A percentile compares a stretch with the other conserved stretches of the same genome.
phyloP scores from a whole-genome alignment of 2,113 vertebrate species.

The Chaetodon trifascialis region DNA sequence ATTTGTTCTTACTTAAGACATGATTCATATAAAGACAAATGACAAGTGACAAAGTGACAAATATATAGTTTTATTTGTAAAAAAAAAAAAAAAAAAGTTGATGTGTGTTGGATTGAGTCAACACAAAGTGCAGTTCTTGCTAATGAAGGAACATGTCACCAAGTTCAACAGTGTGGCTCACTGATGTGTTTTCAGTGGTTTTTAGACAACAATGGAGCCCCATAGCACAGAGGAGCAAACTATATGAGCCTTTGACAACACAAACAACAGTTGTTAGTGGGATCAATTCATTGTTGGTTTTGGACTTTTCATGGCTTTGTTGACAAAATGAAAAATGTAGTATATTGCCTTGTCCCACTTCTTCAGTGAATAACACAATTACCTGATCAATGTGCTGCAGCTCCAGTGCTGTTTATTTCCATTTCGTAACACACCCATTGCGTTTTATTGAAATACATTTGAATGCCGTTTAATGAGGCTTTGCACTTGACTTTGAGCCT shows the following conservation, averaged over 20 bases:
- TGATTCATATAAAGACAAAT: too few species aligned
- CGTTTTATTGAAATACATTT: constrained; percentile 24
- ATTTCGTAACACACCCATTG: constrained; percentile 25
- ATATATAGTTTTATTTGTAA: background rate
- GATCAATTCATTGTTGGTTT: constrained; percentile 1
- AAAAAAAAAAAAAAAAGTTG: background rate
- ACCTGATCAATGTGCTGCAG: constrained; percentile 11
- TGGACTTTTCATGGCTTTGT: background rate
- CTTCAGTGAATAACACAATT: constrained; percentile 19
- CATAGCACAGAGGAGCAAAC: constrained; percentile 1
- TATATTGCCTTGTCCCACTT: background rate
- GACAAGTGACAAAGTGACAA: too few species aligned
- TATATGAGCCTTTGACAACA: background rate
- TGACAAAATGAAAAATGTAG: background rate
- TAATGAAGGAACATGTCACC: background rate
- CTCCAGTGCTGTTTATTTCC: constrained; percentile 11
- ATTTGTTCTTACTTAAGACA: background rate
- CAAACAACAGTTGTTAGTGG: constrained; percentile 16
- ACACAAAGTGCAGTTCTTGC: background rate
- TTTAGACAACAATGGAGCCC: background rate
- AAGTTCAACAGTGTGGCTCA: background rate
- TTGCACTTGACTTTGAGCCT: constrained; percentile 16
- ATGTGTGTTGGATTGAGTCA: background rate
- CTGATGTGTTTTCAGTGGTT: background rate
- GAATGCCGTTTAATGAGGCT: constrained; percentile 3